Conservation (phyloP, 2,888 invertebrate species). For the Ethmia dodecea region DNA sequence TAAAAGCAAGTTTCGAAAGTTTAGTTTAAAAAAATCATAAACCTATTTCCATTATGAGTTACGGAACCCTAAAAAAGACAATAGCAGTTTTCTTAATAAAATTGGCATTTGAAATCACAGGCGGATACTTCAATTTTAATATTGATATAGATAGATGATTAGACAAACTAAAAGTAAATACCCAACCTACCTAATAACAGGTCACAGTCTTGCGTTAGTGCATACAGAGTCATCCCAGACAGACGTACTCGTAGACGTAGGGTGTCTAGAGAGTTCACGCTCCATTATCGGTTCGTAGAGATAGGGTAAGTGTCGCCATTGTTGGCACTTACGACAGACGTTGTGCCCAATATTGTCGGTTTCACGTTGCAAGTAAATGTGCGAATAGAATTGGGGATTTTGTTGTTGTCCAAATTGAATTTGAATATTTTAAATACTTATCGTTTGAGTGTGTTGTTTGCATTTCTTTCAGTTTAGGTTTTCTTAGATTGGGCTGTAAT, state of each 20-base stretch:
- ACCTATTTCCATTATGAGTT: too few relatives aligned
- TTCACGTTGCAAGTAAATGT: conserved; percentile 35
- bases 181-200: too few relatives aligned
- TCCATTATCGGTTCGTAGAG: conserved; percentile 62
- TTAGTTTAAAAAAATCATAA: too few relatives aligned
- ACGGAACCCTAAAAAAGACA: too few relatives aligned
- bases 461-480: background rate
- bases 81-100: too few relatives aligned
- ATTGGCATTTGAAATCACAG: too few relatives aligned
- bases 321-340: conserved; percentile 46
- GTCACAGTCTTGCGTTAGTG: conserved; percentile 9
- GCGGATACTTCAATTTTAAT: too few relatives aligned
- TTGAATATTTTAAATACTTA: conserved; percentile 25
- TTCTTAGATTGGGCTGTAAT: background rate
- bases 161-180: too few relatives aligned
- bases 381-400: conserved; percentile 33
- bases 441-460: conserved; percentile 1
- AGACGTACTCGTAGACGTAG: conserved; percentile 40
- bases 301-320: conserved; percentile 55
- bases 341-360: conserved; percentile 21
- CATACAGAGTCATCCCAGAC: conserved; percentile 31
- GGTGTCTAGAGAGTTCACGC: conserved; percentile 58
- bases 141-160: too few relatives aligned
- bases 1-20: too few relatives aligned
- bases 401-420: conserved; percentile 26